phyloP scores from a whole-genome alignment of 2,113 vertebrate species.

The Salminus brasiliensis region DNA sequence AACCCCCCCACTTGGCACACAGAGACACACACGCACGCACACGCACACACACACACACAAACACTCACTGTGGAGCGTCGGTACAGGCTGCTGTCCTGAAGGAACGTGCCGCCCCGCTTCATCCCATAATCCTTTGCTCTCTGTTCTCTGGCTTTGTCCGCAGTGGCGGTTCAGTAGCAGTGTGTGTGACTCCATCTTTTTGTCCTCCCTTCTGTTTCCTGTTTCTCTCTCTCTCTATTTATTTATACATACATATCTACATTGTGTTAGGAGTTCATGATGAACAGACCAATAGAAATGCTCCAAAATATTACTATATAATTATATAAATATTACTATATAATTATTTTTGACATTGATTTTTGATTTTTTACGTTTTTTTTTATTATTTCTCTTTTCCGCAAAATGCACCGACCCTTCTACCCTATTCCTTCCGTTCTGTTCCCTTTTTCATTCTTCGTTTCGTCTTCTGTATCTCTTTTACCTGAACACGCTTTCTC shows the following conservation, averaged over 20 bases:
- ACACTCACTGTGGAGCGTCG: not conserved
- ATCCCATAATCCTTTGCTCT: conserved; percentile 42
- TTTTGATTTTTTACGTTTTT: too few species aligned
- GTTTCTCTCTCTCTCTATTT: conserved; percentile 1
- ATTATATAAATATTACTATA: too few species aligned
- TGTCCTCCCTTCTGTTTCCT: too few species aligned
- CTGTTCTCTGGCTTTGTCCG: conserved; percentile 19
- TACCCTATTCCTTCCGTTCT: not conserved
- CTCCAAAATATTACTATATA: too few species aligned
- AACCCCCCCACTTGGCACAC: not conserved
- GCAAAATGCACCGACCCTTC: too few species aligned
- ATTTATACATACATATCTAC: not conserved
- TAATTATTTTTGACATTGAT: too few species aligned
- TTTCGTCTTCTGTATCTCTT: not conserved
- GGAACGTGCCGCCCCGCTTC: conserved; percentile 13
- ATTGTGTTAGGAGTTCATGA: too few species aligned
- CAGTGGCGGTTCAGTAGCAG: conserved; percentile 30
- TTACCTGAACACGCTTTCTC: not conserved
- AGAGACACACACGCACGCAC: not conserved
- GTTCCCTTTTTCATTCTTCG: not conserved
- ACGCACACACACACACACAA: not conserved
- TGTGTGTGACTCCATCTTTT: too few species aligned
- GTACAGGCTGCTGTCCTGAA: not conserved
- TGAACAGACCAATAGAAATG: too few species aligned
- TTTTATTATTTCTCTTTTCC: not conserved